A percentile compares a stretch with the other conserved stretches of the same genome.
phyloP scores from a whole-genome alignment of 1,140 invertebrate genomes.

The Sesamia nonagrioides region DNA sequence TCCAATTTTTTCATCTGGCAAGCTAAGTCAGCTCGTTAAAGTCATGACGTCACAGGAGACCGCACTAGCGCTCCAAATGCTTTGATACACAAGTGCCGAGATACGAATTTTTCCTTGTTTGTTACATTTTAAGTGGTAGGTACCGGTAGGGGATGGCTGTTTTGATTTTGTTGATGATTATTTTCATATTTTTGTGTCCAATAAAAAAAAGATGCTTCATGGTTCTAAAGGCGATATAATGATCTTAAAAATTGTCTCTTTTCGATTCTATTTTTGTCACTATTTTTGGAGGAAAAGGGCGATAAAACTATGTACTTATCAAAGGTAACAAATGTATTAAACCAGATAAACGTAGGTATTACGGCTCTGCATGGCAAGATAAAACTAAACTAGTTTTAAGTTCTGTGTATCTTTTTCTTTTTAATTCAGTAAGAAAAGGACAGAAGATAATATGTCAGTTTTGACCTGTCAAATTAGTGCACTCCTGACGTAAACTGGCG shows the following conservation, averaged over 20 bases:
- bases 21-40: conserved; percentile 2
- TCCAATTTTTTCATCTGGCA: conserved; percentile 20
- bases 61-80: conserved; percentile 16
- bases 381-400: no score
- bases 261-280: not conserved
- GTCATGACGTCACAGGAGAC: conserved; percentile 18
- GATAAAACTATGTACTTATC: not conserved
- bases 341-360: no score
- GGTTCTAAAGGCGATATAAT: not conserved
- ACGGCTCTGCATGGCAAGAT: no score
- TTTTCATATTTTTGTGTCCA: not conserved
- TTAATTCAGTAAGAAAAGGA: no score
- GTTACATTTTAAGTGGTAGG: conserved; percentile 4
- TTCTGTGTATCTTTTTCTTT: no score
- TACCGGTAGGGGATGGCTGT: not conserved
- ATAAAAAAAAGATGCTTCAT: not conserved
- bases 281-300: not conserved
- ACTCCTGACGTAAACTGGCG: no score
- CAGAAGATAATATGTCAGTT: no score
- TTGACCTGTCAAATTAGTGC: no score
- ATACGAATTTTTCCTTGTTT: conserved; percentile 5
- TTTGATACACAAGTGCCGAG: conserved; percentile 8
- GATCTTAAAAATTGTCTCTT: not conserved
- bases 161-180: not conserved
- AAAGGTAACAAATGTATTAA: no score